Conservation (phyloP, 2,888 invertebrate species). For the Plusia festucae region DNA sequence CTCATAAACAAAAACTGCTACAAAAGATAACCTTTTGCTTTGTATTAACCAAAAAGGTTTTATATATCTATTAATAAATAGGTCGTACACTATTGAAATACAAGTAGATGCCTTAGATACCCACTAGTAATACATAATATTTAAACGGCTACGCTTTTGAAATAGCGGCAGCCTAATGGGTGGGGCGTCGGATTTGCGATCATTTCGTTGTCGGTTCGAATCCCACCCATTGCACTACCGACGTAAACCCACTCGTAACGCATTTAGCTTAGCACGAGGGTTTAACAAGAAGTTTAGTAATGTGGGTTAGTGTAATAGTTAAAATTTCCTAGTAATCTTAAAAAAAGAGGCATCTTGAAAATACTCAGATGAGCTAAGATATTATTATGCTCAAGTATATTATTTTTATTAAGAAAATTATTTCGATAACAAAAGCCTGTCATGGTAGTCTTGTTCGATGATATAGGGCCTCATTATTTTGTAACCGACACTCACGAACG, state of each 20-base stretch:
- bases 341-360: too few species aligned
- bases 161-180: too few species aligned
- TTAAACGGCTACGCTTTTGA: not conserved
- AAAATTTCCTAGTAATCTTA: too few species aligned
- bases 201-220: too few species aligned
- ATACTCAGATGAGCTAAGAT: not conserved
- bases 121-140: too few species aligned
- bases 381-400: not conserved
- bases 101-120: constrained; percentile 25
- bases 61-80: too few species aligned
- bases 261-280: too few species aligned
- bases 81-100: constrained; percentile 27
- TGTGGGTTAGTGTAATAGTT: too few species aligned
- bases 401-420: constrained; percentile 20
- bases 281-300: too few species aligned
- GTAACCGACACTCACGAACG: constrained; percentile 27
- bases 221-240: too few species aligned
- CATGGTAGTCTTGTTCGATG: constrained; percentile 21
- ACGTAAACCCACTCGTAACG: too few species aligned
- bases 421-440: constrained; percentile 24
- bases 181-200: too few species aligned
- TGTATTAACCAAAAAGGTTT: constrained; percentile 25
- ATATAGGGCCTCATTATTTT: constrained; percentile 49
- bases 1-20: constrained; percentile 20
- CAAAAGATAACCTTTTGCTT: constrained; percentile 34